Evolutionary conservation across 2,888 invertebrate species (phyloP), one percentile per base, ranked within the genome.

Genomic region (Amorpha juglandis): DNA sequence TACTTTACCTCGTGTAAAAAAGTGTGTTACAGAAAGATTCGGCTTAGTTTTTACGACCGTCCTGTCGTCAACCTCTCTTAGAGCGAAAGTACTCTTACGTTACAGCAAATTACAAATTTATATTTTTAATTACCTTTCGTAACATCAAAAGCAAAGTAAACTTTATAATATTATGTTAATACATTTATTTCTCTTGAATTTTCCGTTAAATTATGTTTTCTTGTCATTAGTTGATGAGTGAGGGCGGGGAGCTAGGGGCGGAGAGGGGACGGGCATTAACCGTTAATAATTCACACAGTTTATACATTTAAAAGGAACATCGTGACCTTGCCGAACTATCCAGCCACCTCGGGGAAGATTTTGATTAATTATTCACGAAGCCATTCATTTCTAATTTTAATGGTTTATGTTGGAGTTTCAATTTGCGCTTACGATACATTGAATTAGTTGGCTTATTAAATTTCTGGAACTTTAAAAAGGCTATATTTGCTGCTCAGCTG

Each of bases 231-330:
- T 63, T 12, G 11, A 0, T 21, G 35, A 14, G 8, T 12, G 16
- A 2, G 11, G 42, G 38, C 6, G 16, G 42, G 51, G n/a, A 35
- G 47, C 19, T 51, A 11, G 50, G 62, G 33, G 48, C 16, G 53
- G 51, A 19, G 58, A 12, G 45, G 45, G 19, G 45, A 21, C 19
- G 33, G 42, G 33, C 19, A 52, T 63, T 14, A 52, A 12, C 63
- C 11, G 45, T 66, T 53, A 66, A 66, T 63, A 53, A 66, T 66
- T 66, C 63, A 63, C 6, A 58, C 58, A 19, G 58, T 42, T 58
- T 21, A 58, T 58, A 58, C 58, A 58, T 58, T 58, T 58, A 58
- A 58, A 58, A 58, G 12, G 58, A 58, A 38, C 58, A 11, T 12
- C 38, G 42, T 58, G 38, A 19, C 58, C 38, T 21, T 19, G 58